These are phyloP conservation scores for Cosmia trapezina DNA, from an alignment of 2,888 invertebrate species.

Conservation along the genomic window DNA sequence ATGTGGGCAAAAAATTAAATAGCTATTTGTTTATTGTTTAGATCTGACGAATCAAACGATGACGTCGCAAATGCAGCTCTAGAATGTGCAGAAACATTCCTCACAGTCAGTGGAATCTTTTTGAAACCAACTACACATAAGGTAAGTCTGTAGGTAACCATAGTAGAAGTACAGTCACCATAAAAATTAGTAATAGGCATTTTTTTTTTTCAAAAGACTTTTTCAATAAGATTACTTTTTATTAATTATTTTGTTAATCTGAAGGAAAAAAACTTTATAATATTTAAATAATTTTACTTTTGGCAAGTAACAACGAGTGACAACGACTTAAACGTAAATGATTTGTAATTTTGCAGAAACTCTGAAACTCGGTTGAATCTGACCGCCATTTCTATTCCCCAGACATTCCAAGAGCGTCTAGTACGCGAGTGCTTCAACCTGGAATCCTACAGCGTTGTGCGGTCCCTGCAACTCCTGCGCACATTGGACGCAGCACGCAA, in stretches of 20 bases:
- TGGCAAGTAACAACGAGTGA: too few species aligned
- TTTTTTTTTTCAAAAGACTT: too few species aligned
- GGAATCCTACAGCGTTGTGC: constrained; percentile 53
- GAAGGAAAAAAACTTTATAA: not conserved
- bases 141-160: constrained; percentile 69
- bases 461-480: constrained; percentile 69
- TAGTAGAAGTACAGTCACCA: not conserved
- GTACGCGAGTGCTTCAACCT: constrained; percentile 78
- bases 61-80: constrained; percentile 82
- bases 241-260: not conserved
- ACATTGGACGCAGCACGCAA: constrained; percentile 77
- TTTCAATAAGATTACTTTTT: not conserved
- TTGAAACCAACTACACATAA: constrained; percentile 81
- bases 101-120: constrained; percentile 82
- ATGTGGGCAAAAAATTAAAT: not conserved
- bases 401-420: constrained; percentile 82
- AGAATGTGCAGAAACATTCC: constrained; percentile 80
- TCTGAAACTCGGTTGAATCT: too few species aligned
- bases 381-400: not conserved
- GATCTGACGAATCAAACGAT: constrained; percentile 76
- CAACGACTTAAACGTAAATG: not conserved
- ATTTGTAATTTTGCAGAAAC: not conserved
- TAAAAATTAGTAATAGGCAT: not conserved
- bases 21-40: constrained; percentile 56
- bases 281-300: not conserved